These are phyloP conservation scores for Drosophila pallidifrons DNA, from an alignment of 1,140 invertebrate genomes.

Conservation along the genomic window DNA sequence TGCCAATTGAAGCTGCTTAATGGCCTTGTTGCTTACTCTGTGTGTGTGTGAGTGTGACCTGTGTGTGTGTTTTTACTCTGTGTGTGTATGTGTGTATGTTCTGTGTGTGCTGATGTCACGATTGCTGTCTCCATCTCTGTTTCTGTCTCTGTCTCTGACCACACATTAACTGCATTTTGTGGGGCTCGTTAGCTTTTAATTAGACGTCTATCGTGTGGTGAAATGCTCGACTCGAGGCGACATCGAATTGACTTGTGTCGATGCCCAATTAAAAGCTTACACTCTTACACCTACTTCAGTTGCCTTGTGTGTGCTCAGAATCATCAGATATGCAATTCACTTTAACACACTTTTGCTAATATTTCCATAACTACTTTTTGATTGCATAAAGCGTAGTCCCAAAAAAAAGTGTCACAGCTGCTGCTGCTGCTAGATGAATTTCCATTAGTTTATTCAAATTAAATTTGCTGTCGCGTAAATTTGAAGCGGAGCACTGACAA, in stretches of 20 bases:
- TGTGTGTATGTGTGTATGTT: neutral
- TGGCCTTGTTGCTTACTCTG: slow-evolving; percentile 9
- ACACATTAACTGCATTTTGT: slow-evolving; percentile 41
- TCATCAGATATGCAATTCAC: neutral
- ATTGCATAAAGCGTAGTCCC: neutral
- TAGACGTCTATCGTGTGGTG: slow-evolving; percentile 56
- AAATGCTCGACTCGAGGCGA: slow-evolving; percentile 24
- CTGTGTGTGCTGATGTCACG: slow-evolving; percentile 44
- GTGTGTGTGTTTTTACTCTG: no score
- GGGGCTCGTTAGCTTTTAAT: slow-evolving; percentile 67
- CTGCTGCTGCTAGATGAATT: neutral
- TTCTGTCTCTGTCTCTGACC: slow-evolving; percentile 7
- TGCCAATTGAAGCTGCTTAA: slow-evolving; percentile 34
- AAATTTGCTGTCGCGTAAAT: slow-evolving; percentile 54
- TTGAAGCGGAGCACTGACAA: slow-evolving; percentile 47
- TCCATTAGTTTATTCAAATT: slow-evolving; percentile 56
- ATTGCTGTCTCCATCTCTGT: slow-evolving; percentile 14
- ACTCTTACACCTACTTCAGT: slow-evolving; percentile 4
- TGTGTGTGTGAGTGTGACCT: slow-evolving; percentile 14
- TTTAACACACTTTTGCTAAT: neutral
- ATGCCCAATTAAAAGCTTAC: slow-evolving; percentile 45
- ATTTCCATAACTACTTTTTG: neutral
- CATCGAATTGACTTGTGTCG: no score
- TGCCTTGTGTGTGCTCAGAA: neutral
- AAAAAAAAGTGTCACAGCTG: neutral